Percentiles rank a stretch among this genome's conserved stretches.
Evolutionary conservation across 1,140 invertebrate genomes (phyloP).

Genomic region (Vanessa atalanta): DNA sequence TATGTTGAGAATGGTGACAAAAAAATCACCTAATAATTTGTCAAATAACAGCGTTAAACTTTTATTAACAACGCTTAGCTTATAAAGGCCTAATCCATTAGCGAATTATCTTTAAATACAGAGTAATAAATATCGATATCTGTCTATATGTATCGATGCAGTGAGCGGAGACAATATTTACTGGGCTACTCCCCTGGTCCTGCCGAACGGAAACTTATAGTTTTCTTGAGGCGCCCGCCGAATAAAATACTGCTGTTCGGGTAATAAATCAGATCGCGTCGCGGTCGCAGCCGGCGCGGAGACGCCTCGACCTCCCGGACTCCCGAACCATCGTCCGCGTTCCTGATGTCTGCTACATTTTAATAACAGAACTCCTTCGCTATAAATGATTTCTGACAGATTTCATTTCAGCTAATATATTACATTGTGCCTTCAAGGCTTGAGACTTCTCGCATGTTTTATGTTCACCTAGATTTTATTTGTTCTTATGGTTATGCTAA

Average conservation of each 20-base stretch:
- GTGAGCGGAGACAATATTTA: constrained; percentile 77
- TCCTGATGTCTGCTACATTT: constrained; percentile 69
- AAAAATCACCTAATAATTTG: neutral
- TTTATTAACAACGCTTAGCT: constrained; percentile 2
- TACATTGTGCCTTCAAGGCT: constrained; percentile 49
- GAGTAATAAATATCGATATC: constrained; percentile 77
- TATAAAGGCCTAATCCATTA: constrained; percentile 72
- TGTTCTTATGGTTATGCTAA: neutral
- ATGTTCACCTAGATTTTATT: constrained; percentile 24
- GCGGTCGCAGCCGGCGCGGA: constrained; percentile 68
- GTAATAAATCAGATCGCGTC: constrained; percentile 76
- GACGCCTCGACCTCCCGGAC: constrained; percentile 50
- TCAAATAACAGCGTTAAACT: neutral
- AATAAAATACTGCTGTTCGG: constrained; percentile 77
- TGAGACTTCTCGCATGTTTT: constrained; percentile 60
- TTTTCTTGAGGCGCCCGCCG: constrained; percentile 78
- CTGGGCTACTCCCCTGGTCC: constrained; percentile 73
- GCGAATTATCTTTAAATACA: constrained; percentile 72
- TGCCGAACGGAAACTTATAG: constrained; percentile 80
- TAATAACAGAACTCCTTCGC: constrained; percentile 74
- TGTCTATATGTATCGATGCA: constrained; percentile 68
- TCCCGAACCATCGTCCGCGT: constrained; percentile 34
- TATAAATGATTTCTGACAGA: constrained; percentile 75
- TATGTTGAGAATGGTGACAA: neutral
- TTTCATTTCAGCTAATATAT: constrained; percentile 76